Base-by-base conservation (phyloP, 2,113 vertebrate species). In the Colinus virginianus region DNA sequence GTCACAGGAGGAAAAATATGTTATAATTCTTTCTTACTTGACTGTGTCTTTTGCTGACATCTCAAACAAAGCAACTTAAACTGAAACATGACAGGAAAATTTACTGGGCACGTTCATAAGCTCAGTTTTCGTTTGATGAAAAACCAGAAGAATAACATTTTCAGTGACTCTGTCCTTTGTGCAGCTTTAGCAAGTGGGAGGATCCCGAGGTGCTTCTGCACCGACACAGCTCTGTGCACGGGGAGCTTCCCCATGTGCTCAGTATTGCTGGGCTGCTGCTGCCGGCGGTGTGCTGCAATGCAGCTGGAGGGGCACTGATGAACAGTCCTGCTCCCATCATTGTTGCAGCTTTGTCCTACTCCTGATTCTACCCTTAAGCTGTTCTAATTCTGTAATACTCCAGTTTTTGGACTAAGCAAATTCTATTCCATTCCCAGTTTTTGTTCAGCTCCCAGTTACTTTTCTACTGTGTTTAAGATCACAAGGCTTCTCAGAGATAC, bases 151-250 rank as follows among this genome's bases (percentile, higher is more conserved):
- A 69, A 15, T 1, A 84, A 7, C 6, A 2, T 88, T 90, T 75
- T 11, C 9, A 3, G 11, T 3, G 13, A n/a, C 17, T 15, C 34
- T 3, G 16, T 43, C 7, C 38, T 69, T 15, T 46, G 8, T 68
- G 38, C 46, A 32, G 67, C 14, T 3, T 3, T 13, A 77, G 43
- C 38, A 9, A 2, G 1, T 10, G 66, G 38, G 69, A 79, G 42
- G 46, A 49, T 19, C 14, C 38, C 9, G 21, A 6, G 19, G 15
- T 7, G 46, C 34, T 78, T 45, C 67, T 53, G 13, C 28, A 25
- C 0, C 2, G 76, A 0, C 32, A 36, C 0, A 2, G 30, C 43
- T 28, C 1, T 1, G 28, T 30, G 48, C 46, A 71, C 8, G 74
- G 51, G 69, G 11, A 8, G 0, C 18, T 69, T 36, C 45, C 81